phyloP scores from a whole-genome alignment of 2,113 vertebrate species.

The Equus quagga region DNA sequence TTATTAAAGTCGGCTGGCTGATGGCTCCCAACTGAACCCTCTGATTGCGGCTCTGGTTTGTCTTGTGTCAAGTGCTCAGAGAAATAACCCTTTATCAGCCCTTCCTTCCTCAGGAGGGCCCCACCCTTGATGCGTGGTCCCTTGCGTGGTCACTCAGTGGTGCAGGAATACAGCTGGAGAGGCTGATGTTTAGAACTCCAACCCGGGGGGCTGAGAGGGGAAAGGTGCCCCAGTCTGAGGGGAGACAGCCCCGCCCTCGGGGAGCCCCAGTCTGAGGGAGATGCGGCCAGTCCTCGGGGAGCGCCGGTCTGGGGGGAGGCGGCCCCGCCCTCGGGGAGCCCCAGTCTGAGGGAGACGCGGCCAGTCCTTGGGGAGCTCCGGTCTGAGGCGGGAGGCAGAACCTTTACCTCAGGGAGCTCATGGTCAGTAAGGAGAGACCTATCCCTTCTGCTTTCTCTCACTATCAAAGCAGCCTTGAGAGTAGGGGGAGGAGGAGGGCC shows the following conservation, averaged over 20 bases:
- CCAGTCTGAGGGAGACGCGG: neutral
- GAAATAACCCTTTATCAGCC: neutral
- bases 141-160: neutral
- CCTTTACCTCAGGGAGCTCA: neutral
- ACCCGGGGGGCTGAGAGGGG: neutral
- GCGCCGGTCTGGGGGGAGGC: too few relatives aligned
- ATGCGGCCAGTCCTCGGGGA: too few relatives aligned
- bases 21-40: neutral
- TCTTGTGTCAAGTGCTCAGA: neutral
- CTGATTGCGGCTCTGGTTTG: neutral
- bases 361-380: too few relatives aligned
- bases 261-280: neutral
- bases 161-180: neutral
- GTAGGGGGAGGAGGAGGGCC: neutral
- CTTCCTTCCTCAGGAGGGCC: neutral
- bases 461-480: accelerated
- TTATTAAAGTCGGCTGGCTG: neutral
- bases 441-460: neutral
- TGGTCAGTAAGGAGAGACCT: too few relatives aligned
- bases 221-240: neutral
- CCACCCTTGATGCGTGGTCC: neutral
- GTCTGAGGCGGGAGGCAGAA: neutral
- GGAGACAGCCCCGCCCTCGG: neutral
- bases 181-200: neutral
- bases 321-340: neutral